Evolutionary conservation across 2,113 vertebrate species (phyloP).

Genomic region (Rutilus rutilus): DNA sequence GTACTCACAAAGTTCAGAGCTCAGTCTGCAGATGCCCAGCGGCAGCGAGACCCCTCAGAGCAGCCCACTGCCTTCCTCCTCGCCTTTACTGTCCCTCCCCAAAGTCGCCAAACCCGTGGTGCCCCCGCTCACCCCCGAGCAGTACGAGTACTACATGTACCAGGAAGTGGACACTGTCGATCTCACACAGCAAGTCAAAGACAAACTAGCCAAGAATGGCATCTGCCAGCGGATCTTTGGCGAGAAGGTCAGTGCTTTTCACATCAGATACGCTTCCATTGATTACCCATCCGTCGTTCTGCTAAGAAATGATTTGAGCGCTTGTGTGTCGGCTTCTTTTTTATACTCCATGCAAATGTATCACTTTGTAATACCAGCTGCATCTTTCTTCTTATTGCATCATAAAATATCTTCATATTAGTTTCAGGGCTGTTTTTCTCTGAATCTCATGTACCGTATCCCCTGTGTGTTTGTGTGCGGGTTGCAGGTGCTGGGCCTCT

Average conservation of each 20-base stretch:
- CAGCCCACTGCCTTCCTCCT: slow-evolving; percentile 87
- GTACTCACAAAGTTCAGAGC: slow-evolving; percentile 85
- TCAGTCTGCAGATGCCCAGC: slow-evolving; percentile 82
- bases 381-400: slow-evolving; percentile 43
- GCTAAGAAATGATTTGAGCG: neutral
- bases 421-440: slow-evolving; percentile 38
- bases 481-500: slow-evolving; percentile 86
- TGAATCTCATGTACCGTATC: slow-evolving; percentile 33
- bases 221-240: slow-evolving; percentile 93
- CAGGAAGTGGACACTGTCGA: slow-evolving; percentile 92
- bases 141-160: slow-evolving; percentile 94
- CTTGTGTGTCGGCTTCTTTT: slow-evolving; percentile 11
- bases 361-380: slow-evolving; percentile 36
- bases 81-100: slow-evolving; percentile 79
- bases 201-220: slow-evolving; percentile 92
- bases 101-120: slow-evolving; percentile 85
- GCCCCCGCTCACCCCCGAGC: slow-evolving; percentile 86
- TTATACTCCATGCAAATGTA: slow-evolving; percentile 41
- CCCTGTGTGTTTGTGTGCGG: slow-evolving; percentile 42
- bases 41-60: slow-evolving; percentile 86
- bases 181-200: slow-evolving; percentile 90
- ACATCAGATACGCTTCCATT: neutral
- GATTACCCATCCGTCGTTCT: neutral
- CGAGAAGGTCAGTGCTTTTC: slow-evolving; percentile 82
- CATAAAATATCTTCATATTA: slow-evolving; percentile 40